Evolutionary conservation across 2,113 vertebrate genomes (phyloP).

Genomic region (Athene cunicularia): DNA sequence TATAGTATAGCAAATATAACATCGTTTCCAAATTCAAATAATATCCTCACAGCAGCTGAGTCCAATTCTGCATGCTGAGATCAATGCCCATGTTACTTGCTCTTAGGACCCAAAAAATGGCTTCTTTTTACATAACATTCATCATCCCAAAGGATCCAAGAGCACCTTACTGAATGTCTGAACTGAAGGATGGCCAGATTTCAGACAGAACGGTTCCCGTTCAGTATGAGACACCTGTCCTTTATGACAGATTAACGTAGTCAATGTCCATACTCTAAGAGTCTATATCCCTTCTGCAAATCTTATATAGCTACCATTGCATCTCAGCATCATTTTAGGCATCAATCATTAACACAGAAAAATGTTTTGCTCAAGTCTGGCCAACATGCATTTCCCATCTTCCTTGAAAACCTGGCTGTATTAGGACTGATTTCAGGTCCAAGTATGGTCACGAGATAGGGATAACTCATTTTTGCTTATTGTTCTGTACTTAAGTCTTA

Average conservation of each 20-base stretch:
- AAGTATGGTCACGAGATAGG: fast-evolving
- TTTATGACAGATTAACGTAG: not conserved
- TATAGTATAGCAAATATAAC: not conserved
- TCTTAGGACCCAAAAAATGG: fast-evolving
- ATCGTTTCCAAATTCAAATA: not conserved
- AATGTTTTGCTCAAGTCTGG: not conserved
- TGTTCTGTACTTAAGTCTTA: not conserved
- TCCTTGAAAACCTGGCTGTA: not conserved
- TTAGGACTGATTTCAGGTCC: not conserved
- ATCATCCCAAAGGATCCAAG: not conserved
- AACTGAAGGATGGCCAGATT: not conserved
- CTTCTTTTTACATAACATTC: fast-evolving
- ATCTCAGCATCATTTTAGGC: not conserved
- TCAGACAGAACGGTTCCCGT: fast-evolving
- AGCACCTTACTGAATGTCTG: not conserved
- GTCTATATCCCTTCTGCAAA: not conserved
- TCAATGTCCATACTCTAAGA: not conserved
- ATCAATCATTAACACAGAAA: not conserved
- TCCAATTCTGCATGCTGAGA: not conserved
- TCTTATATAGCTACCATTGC: not conserved
- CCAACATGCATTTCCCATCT: not conserved
- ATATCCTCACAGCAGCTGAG: not conserved
- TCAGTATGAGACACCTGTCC: not conserved
- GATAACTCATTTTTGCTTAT: not conserved
- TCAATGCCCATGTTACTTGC: not conserved